These are phyloP conservation scores for Furnarius figulus DNA, from an alignment of 2,113 vertebrate genomes.

Conservation along the genomic window DNA sequence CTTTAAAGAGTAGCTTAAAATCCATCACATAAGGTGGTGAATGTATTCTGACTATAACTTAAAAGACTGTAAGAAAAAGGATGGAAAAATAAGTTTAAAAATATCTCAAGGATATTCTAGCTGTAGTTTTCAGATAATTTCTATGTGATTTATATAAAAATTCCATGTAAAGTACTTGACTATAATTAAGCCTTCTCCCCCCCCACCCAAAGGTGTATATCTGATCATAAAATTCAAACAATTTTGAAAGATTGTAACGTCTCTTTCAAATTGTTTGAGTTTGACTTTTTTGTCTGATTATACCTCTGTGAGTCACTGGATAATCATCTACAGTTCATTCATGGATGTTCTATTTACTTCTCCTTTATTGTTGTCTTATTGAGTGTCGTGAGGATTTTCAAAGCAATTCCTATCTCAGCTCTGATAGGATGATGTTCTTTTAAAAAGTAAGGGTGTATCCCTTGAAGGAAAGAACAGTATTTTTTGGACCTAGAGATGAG, in stretches of 20 bases:
- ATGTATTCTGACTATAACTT: background rate
- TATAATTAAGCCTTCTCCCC: background rate
- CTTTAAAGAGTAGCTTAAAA: background rate
- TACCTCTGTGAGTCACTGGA: background rate
- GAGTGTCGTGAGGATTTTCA: background rate
- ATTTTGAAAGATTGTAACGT: background rate
- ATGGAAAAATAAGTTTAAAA: background rate
- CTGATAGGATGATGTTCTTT: background rate
- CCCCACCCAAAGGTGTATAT: background rate
- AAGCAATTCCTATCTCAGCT: background rate
- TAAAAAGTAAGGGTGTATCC: background rate
- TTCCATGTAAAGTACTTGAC: background rate
- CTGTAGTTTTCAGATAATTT: background rate
- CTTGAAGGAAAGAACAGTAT: background rate
- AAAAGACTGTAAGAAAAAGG: background rate
- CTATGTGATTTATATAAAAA: background rate
- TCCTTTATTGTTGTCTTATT: background rate
- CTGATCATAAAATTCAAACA: background rate
- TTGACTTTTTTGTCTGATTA: background rate
- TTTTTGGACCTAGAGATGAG: background rate
- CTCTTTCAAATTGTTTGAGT: background rate
- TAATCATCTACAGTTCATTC: background rate
- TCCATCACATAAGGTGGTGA: background rate
- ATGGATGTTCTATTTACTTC: background rate
- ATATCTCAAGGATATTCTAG: background rate